phyloP scores from a whole-genome alignment of 2,113 vertebrate species.

The Ranitomeya imitator region DNA sequence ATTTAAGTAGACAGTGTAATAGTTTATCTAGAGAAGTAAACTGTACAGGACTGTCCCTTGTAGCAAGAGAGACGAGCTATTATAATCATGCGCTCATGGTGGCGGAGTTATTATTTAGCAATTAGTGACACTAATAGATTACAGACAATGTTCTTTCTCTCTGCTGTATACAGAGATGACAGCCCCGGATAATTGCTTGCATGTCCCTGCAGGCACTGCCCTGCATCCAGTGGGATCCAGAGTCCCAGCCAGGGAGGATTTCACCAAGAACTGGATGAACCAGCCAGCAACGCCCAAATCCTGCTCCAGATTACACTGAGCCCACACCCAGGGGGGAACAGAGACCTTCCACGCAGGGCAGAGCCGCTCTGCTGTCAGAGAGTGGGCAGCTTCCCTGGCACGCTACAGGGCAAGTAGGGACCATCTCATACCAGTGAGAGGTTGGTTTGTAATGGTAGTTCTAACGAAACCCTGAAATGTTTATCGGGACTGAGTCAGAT shows the following conservation, averaged over 20 bases:
- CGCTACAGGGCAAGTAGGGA: conserved; percentile 1
- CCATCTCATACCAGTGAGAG: neutral
- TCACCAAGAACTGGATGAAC: conserved; percentile 54
- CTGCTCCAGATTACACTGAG: conserved; percentile 54
- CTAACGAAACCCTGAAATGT: neutral
- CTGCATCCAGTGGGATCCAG: conserved; percentile 57
- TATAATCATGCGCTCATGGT: conserved; percentile 45
- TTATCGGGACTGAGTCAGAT: neutral
- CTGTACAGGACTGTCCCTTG: conserved; percentile 39
- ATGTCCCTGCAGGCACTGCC: conserved; percentile 55
- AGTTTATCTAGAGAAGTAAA: neutral
- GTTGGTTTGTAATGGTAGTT: neutral
- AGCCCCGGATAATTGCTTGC: conserved; percentile 49
- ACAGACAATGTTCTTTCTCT: conserved; percentile 44
- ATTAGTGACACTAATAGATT: conserved; percentile 59
- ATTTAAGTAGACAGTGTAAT: neutral
- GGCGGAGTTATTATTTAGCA: conserved; percentile 57
- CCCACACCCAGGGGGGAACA: conserved; percentile 49
- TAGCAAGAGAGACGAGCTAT: conserved; percentile 32
- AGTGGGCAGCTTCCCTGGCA: conserved; percentile 24
- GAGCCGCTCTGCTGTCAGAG: conserved; percentile 34
- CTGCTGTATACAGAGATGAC: conserved; percentile 48
- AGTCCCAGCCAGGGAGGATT: conserved; percentile 54
- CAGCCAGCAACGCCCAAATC: conserved; percentile 55
- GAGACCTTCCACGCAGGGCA: conserved; percentile 43